Evolutionary conservation across 2,888 invertebrate species (phyloP).

Genomic region (Tachina grossa): DNA sequence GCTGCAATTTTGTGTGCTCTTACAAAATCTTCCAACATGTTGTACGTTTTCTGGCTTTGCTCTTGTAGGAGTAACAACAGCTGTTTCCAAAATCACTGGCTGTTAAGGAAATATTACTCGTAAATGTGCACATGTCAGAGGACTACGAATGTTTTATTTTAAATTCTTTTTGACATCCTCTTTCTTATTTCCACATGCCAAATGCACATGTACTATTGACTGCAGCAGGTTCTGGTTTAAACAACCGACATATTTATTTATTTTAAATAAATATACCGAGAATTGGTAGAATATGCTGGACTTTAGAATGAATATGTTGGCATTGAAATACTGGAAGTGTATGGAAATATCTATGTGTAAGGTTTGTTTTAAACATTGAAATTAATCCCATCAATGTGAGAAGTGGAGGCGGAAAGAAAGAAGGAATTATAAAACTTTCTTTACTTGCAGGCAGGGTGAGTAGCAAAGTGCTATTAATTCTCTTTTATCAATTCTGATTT

Average conservation of each 20-base stretch:
- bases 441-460: too few relatives aligned
- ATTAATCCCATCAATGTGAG: too few relatives aligned
- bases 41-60: neutral
- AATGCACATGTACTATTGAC: neutral
- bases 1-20: conserved; percentile 1
- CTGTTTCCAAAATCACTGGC: conserved; percentile 68
- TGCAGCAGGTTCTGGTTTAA: neutral
- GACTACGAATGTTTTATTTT: conserved; percentile 14
- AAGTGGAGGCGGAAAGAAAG: neutral
- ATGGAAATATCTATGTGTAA: too few relatives aligned
- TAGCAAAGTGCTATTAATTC: too few relatives aligned
- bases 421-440: neutral
- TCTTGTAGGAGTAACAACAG: conserved; percentile 63
- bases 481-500: too few relatives aligned
- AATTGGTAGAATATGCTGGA: neutral
- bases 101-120: conserved; percentile 37
- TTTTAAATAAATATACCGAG: conserved; percentile 24
- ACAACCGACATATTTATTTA: conserved; percentile 24
- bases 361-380: neutral
- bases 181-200: neutral
- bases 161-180: neutral
- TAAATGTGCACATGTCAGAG: conserved; percentile 8
- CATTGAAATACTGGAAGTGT: conserved; percentile 19
- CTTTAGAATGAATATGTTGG: neutral
- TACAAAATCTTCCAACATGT: conserved; percentile 5